These are phyloP conservation scores for Pteromalus puparum DNA, from an alignment of 1,140 invertebrate species.

Conservation along the genomic window DNA sequence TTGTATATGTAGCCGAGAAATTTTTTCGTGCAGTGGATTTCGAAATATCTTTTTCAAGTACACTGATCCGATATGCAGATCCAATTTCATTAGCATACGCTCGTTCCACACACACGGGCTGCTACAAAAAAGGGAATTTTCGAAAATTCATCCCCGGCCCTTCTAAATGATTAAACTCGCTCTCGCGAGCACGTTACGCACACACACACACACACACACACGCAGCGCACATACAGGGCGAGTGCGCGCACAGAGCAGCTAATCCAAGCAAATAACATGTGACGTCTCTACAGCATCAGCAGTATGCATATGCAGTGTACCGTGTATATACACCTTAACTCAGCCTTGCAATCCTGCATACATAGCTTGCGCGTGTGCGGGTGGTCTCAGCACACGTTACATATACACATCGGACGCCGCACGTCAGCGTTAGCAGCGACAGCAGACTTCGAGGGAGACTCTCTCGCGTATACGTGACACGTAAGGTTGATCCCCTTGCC, in stretches of 20 bases:
- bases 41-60: background rate
- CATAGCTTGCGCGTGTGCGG: background rate
- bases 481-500: constrained; percentile 56
- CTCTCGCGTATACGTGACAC: constrained; percentile 57
- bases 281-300: background rate
- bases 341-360: background rate
- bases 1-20: no score
- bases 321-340: background rate
- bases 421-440: background rate
- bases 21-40: background rate
- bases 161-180: background rate
- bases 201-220: no score
- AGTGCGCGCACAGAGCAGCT: background rate
- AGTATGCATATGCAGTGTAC: background rate
- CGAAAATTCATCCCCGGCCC: background rate
- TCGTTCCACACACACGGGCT: no score
- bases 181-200: background rate
- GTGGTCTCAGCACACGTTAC: background rate
- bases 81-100: no score
- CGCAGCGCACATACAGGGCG: background rate
- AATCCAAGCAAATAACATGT: background rate
- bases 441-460: background rate
- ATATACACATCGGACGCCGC: constrained; percentile 22
- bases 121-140: background rate
- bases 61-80: no score